Evolutionary conservation across 2,888 invertebrate genomes (phyloP).

Genomic region (Limnephilus marmoratus): DNA sequence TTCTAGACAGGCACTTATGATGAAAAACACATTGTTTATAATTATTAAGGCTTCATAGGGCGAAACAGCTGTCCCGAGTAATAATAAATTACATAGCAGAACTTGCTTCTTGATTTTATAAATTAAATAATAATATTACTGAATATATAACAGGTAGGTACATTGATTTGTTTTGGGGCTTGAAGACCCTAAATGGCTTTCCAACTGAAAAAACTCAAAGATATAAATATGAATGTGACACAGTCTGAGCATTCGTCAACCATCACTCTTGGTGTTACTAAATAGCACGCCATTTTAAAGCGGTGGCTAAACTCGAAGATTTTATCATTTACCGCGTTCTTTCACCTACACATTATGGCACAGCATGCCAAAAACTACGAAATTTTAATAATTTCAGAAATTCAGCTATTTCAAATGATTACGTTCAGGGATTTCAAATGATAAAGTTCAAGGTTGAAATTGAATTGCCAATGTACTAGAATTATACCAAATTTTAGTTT

Average conservation of each 20-base stretch:
- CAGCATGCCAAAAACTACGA: conserved; percentile 35
- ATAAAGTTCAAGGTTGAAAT: neutral
- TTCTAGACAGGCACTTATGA: too few species aligned
- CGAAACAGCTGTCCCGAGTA: too few species aligned
- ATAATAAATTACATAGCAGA: too few species aligned
- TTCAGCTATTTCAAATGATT: conserved; percentile 18
- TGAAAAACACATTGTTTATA: too few species aligned
- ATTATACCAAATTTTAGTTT: neutral
- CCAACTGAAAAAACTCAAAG: neutral
- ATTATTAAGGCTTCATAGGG: too few species aligned
- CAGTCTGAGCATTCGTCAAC: neutral
- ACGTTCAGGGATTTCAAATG: neutral
- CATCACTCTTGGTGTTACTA: conserved; percentile 18
- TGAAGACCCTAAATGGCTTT: neutral
- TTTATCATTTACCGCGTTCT: conserved; percentile 12
- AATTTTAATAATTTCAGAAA: neutral
- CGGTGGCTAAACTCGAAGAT: neutral
- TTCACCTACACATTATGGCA: conserved; percentile 34
- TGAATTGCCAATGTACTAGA: neutral
- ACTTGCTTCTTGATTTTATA: too few species aligned
- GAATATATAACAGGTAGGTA: too few species aligned
- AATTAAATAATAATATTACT: too few species aligned
- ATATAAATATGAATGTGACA: neutral
- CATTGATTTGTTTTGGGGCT: neutral
- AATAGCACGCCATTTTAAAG: conserved; percentile 2